These are phyloP conservation scores for Chloropsis hardwickii DNA, from an alignment of 2,113 vertebrate genomes.

Conservation along the genomic window DNA sequence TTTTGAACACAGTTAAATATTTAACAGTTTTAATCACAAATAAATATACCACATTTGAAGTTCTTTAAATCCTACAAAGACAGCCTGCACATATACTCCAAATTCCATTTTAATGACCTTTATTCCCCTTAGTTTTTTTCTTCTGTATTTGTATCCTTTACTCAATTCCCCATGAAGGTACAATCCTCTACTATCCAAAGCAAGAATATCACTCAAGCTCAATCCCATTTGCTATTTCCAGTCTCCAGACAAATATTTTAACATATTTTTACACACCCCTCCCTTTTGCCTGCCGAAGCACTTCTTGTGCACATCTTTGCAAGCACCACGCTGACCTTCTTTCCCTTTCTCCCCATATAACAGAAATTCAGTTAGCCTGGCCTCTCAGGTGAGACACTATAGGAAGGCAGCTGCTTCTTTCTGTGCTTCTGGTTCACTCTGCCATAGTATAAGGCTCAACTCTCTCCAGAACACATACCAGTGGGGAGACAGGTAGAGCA, in stretches of 20 bases:
- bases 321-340: background rate
- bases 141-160: background rate
- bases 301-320: background rate
- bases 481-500: accelerated
- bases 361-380: background rate
- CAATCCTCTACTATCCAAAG: background rate
- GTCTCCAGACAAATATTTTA: background rate
- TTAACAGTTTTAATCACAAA: background rate
- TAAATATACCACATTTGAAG: background rate
- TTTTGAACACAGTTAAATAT: background rate
- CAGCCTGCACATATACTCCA: background rate
- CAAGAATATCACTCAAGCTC: background rate
- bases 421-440: background rate
- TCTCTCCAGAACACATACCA: background rate
- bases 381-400: background rate
- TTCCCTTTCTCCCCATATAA: background rate
- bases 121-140: background rate
- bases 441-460: accelerated
- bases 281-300: background rate
- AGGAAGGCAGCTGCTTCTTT: background rate
- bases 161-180: background rate
- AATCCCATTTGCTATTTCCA: background rate
- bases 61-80: background rate
- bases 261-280: background rate
- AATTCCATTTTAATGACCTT: background rate